Evolutionary conservation across 2,113 vertebrate species (phyloP).

Genomic region (Tursiops truncatus): DNA sequence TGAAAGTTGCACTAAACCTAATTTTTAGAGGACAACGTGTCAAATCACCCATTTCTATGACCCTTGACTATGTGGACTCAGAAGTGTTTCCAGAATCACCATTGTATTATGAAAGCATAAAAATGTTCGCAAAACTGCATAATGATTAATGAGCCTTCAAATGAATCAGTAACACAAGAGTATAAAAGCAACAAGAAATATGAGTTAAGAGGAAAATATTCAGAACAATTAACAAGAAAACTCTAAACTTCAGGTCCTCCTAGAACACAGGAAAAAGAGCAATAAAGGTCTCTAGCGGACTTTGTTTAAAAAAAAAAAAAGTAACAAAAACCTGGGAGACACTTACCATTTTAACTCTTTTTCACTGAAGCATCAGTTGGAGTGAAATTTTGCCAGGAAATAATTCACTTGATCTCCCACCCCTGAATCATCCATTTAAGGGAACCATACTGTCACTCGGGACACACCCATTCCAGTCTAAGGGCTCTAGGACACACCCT

Average conservation of each 20-base stretch:
- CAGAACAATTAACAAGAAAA: constrained; percentile 4
- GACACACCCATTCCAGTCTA: neutral
- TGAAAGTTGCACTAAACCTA: neutral
- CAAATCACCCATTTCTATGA: neutral
- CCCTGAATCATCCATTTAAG: neutral
- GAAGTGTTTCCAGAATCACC: neutral
- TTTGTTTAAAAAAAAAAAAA: neutral
- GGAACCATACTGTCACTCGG: neutral
- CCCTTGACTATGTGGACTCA: neutral
- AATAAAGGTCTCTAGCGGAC: constrained; percentile 15
- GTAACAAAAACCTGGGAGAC: neutral
- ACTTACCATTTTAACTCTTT: neutral
- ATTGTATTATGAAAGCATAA: neutral
- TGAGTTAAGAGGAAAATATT: constrained; percentile 22
- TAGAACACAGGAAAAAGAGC: neutral
- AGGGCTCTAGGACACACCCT: neutral
- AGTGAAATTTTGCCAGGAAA: constrained; percentile 34
- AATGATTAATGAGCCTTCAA: constrained; percentile 45
- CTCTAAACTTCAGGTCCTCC: neutral
- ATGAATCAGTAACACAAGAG: constrained; percentile 3
- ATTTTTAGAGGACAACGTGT: neutral
- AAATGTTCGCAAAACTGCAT: constrained; percentile 25
- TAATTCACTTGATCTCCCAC: neutral
- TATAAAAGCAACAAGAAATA: neutral
- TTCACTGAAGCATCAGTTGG: neutral